A percentile compares a stretch with the other conserved stretches of the same genome.
phyloP scores from a whole-genome alignment of 2,113 vertebrate genomes.

The Nanger granti region DNA sequence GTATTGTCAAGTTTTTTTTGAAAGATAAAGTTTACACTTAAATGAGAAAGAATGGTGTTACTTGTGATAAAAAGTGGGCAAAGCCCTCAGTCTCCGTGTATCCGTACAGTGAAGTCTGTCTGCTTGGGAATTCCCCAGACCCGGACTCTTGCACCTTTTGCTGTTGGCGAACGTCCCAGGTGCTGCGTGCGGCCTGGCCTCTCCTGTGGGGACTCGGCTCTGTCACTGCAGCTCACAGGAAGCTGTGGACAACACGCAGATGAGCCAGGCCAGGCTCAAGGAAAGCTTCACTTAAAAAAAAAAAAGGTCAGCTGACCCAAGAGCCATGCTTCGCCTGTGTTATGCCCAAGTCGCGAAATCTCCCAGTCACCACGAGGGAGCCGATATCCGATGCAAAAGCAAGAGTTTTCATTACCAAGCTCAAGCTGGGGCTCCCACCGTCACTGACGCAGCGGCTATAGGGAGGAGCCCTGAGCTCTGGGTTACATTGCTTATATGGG shows the following conservation, averaged over 20 bases:
- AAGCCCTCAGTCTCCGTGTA: accelerated
- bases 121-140: no score
- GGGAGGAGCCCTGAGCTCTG: no score
- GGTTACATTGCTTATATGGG: no score
- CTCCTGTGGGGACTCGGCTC: accelerated
- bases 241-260: accelerated
- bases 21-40: not conserved
- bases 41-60: not conserved
- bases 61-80: no score
- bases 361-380: no score
- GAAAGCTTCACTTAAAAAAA: not conserved
- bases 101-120: accelerated
- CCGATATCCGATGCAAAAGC: no score
- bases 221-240: accelerated
- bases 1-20: not conserved
- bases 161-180: accelerated
- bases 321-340: no score
- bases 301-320: not conserved
- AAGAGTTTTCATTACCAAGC: no score
- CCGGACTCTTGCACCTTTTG: accelerated
- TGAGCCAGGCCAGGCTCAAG: accelerated
- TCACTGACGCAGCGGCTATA: no score
- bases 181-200: accelerated
- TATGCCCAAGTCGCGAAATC: no score
- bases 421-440: no score